A percentile compares a stretch with the other conserved stretches of the same genome.
Conservation (phyloP, 2,888 invertebrate genomes). For the Galeruca laticollis region DNA sequence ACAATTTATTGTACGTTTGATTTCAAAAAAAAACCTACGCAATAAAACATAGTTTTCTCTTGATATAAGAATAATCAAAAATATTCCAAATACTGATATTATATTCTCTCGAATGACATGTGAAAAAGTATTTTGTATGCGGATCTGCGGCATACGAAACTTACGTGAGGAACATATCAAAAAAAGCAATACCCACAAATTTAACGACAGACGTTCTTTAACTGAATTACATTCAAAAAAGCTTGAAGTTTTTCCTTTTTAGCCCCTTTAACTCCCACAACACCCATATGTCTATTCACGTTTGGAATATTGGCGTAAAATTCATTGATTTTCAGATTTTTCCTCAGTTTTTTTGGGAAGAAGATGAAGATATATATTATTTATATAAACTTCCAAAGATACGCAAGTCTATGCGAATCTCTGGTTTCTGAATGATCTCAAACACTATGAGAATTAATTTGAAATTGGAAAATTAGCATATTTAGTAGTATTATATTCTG, state of each 20-base stretch:
- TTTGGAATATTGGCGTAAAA: conserved; percentile 21
- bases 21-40: no score
- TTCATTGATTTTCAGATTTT: not conserved
- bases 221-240: conserved; percentile 59
- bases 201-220: conserved; percentile 56
- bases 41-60: no score
- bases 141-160: conserved; percentile 53
- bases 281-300: conserved; percentile 24
- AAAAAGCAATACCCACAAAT: conserved; percentile 46
- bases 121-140: conserved; percentile 51
- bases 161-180: conserved; percentile 59
- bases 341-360: not conserved
- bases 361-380: not conserved
- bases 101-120: not conserved
- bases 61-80: no score
- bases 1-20: no score
- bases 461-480: no score
- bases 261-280: conserved; percentile 15
- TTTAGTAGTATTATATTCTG: no score
- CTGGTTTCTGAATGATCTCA: no score
- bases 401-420: no score
- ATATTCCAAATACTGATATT: conserved; percentile 1
- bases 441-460: no score
- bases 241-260: conserved; percentile 45
- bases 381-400: not conserved